A percentile compares a stretch with the other conserved stretches of the same genome.
Conservation (phyloP, 2,113 vertebrate species). For the Centrocercus urophasianus region DNA sequence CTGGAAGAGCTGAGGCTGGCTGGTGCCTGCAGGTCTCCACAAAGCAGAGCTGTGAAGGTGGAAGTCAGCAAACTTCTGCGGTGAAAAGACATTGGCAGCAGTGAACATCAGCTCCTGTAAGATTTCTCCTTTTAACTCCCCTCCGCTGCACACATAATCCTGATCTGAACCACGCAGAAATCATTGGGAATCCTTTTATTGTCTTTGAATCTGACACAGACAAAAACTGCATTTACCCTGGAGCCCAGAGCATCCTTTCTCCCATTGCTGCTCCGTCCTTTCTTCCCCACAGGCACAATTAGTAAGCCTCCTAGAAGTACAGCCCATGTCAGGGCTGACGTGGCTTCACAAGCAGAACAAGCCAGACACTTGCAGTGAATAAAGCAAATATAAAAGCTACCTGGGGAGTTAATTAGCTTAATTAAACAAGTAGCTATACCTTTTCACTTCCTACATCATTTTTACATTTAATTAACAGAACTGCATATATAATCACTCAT, state of each 20-base stretch:
- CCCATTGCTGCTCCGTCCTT: neutral
- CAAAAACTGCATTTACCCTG: conserved; percentile 9
- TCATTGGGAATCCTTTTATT: conserved; percentile 14
- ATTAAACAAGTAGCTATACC: conserved; percentile 66
- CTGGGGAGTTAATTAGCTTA: conserved; percentile 67
- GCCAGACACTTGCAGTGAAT: conserved; percentile 41
- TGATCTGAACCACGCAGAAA: neutral
- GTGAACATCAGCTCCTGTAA: neutral
- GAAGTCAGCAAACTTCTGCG: neutral
- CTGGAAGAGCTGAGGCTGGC: neutral
- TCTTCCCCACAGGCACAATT: conserved; percentile 41
- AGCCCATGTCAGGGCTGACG: neutral
- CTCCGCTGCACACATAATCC: neutral
- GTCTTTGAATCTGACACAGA: conserved; percentile 13
- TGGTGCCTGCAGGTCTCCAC: neutral
- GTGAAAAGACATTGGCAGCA: neutral
- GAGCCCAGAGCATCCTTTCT: conserved; percentile 37
- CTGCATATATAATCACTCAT: conserved; percentile 53
- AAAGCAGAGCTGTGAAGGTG: neutral
- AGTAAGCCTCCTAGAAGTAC: conserved; percentile 9
- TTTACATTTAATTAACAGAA: conserved; percentile 69
- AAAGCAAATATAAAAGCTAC: conserved; percentile 66
- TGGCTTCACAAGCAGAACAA: conserved; percentile 55
- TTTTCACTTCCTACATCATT: conserved; percentile 66
- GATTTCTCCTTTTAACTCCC: too few relatives aligned